Percentiles rank a stretch among this genome's conserved stretches.
These are phyloP conservation scores for Gambusia yucatana DNA, from an alignment of 2,797 vertebrate genomes.

Conservation along the genomic window DNA sequence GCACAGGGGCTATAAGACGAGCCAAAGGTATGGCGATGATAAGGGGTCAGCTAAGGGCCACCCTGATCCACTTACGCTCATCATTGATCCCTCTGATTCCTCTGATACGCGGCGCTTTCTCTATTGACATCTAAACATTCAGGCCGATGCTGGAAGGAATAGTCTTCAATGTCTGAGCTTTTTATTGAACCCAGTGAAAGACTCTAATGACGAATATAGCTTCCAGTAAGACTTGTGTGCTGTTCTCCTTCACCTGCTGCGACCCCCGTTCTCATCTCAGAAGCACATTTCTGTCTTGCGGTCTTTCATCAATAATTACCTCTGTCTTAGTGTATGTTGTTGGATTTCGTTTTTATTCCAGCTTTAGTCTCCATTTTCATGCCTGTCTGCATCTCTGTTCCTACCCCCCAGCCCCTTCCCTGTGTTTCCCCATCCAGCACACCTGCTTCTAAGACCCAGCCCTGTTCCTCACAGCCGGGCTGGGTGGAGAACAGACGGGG, in stretches of 20 bases:
- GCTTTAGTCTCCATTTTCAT: conserved; percentile 25
- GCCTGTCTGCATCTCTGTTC: conserved; percentile 4
- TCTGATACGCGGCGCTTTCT: conserved; percentile 56
- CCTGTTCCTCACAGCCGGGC: conserved; percentile 62
- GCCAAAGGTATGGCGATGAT: conserved; percentile 48
- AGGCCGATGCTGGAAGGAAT: conserved; percentile 66
- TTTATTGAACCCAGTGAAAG: conserved; percentile 61
- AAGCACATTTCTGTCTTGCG: conserved; percentile 28
- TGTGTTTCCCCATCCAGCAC: conserved; percentile 58
- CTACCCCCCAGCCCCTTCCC: background rate
- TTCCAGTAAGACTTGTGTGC: conserved; percentile 44
- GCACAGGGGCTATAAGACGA: conserved; percentile 45
- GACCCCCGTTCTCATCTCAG: conserved; percentile 53
- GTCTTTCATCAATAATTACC: conserved; percentile 48
- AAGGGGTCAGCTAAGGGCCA: conserved; percentile 66
- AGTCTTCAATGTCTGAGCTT: conserved; percentile 56
- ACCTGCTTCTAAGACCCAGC: conserved; percentile 77
- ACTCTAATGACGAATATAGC: conserved; percentile 63
- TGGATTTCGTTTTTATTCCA: conserved; percentile 16
- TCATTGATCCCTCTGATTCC: conserved; percentile 65
- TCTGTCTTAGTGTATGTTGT: conserved; percentile 33
- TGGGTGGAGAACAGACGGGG: conserved; percentile 77
- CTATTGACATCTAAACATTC: conserved; percentile 65
- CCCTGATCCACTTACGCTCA: conserved; percentile 61
- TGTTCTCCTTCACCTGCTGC: conserved; percentile 42